A percentile compares a stretch with the other conserved stretches of the same genome.
phyloP scores from a whole-genome alignment of 2,888 invertebrate species.

The Dicyrtoma fusca region DNA sequence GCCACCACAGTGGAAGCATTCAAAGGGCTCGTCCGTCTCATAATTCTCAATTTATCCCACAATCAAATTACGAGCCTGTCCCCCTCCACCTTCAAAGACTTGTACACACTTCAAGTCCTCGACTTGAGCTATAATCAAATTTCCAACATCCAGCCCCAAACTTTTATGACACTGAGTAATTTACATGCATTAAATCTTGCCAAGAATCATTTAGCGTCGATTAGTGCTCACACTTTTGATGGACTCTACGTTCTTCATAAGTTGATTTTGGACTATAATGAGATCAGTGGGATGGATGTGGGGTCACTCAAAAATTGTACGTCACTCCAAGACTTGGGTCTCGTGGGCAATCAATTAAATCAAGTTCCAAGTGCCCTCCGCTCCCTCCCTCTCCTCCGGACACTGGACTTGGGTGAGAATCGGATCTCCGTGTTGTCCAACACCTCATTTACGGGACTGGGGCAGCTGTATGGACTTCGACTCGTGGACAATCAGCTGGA shows the following conservation, averaged over 20 bases:
- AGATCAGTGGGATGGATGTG: slow-evolving; percentile 70
- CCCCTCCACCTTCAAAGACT: slow-evolving; percentile 72
- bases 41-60: slow-evolving; percentile 74
- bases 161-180: slow-evolving; percentile 75
- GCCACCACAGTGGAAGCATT: slow-evolving; percentile 77
- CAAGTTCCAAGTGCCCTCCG: slow-evolving; percentile 72
- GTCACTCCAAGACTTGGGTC: slow-evolving; percentile 74
- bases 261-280: slow-evolving; percentile 74
- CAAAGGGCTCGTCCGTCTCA: slow-evolving; percentile 72
- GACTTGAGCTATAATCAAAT: slow-evolving; percentile 74
- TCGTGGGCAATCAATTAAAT: slow-evolving; percentile 73
- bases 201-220: slow-evolving; percentile 71
- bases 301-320: slow-evolving; percentile 77
- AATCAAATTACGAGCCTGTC: slow-evolving; percentile 75
- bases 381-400: slow-evolving; percentile 71
- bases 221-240: slow-evolving; percentile 72
- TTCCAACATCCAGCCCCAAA: slow-evolving; percentile 68
- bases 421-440: slow-evolving; percentile 72
- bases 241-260: slow-evolving; percentile 75
- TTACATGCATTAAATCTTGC: slow-evolving; percentile 75
- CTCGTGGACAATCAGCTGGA: slow-evolving; percentile 79
- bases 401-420: slow-evolving; percentile 81
- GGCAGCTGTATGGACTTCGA: slow-evolving; percentile 74
- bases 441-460: slow-evolving; percentile 73
- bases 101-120: slow-evolving; percentile 74